Evolutionary conservation across 2,797 vertebrate genomes (phyloP), one percentile per base, ranked within the genome.

Genomic region (Pseudomugil gertrudae): DNA sequence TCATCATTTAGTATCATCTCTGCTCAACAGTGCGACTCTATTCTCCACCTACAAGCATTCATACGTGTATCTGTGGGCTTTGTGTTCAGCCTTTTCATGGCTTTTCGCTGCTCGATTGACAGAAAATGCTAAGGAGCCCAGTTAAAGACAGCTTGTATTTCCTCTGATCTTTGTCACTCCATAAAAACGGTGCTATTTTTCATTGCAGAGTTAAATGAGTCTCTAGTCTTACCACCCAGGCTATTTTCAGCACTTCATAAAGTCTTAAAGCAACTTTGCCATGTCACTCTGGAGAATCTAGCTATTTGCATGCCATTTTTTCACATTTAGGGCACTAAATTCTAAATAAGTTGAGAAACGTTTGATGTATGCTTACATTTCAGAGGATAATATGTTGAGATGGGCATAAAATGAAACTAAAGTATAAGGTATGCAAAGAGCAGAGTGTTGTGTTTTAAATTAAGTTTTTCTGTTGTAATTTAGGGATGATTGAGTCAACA

Each of bases 141-240:
- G 75, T 78, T 81, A 76, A 80, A 68, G 77, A 60, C 58, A 66
- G 73, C 75, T 83, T 72, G 69, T 51, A 53, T 83, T 84, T 65
- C 65, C 13, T 65, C 43, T 63, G 79, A 68, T 78, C 76, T 79
- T 79, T 81, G 80, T 83, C 57, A 60, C 72, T 69, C 81, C 60
- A 68, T 84, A 78, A 75, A 89, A 83, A 77, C 54, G 58, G 68
- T 75, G 65, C 70, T 72, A 32, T 84, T 79, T 88, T 76, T 85
- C 73, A 83, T 78, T 81, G 80, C 71, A 76, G 72, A 79, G 66
- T 81, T 80, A 79, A 86, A 82, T 21, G 38, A 82, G 66, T 56
- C 67, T 72, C 55, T 78, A 65, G 80, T 87, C 70, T 78, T 68
- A 79, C 54, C 52, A 53, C 67, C 11, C 30, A 1, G 54, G 72